Conservation (phyloP, 2,888 invertebrate genomes). For the Drosophila borealis region DNA sequence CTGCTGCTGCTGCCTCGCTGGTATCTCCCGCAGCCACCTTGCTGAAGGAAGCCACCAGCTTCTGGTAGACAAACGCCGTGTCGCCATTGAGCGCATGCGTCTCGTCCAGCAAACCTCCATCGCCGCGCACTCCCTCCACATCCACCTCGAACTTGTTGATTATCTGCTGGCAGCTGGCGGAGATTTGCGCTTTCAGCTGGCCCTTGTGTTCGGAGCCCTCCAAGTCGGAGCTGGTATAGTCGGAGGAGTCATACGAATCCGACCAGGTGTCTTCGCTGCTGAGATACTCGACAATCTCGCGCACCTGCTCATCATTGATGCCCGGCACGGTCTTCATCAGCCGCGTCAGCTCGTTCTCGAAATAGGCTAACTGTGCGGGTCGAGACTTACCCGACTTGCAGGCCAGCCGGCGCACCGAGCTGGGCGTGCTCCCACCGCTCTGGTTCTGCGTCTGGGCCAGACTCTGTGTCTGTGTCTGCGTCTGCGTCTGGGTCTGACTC, state of each 20-base stretch:
- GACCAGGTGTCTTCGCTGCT: conserved; percentile 97
- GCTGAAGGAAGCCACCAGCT: conserved; percentile 93
- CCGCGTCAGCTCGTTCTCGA: conserved; percentile 94
- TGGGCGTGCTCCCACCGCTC: conserved; percentile 60
- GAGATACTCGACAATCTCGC: conserved; percentile 95
- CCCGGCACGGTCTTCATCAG: conserved; percentile 97
- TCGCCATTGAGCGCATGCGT: conserved; percentile 88
- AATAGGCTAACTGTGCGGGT: conserved; percentile 94
- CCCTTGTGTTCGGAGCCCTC: conserved; percentile 89
- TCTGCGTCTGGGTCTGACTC: conserved; percentile 84
- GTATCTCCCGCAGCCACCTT: conserved; percentile 88
- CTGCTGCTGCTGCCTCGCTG: conserved; percentile 5
- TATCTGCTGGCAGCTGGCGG: conserved; percentile 94
- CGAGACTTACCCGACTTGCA: conserved; percentile 86
- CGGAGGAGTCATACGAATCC: conserved; percentile 96
- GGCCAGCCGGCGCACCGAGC: conserved; percentile 63
- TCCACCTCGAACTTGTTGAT: conserved; percentile 93
- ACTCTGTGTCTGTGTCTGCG: conserved; percentile 81
- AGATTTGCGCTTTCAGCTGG: conserved; percentile 92
- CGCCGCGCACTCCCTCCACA: conserved; percentile 86
- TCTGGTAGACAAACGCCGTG: conserved; percentile 94
- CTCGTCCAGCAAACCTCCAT: conserved; percentile 86
- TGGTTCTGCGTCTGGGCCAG: conserved; percentile 74
- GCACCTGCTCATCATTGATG: conserved; percentile 94
- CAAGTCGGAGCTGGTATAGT: conserved; percentile 95